Evolutionary conservation across 2,888 invertebrate species (phyloP).

Genomic region (Poecilobothrus nobilitatus): DNA sequence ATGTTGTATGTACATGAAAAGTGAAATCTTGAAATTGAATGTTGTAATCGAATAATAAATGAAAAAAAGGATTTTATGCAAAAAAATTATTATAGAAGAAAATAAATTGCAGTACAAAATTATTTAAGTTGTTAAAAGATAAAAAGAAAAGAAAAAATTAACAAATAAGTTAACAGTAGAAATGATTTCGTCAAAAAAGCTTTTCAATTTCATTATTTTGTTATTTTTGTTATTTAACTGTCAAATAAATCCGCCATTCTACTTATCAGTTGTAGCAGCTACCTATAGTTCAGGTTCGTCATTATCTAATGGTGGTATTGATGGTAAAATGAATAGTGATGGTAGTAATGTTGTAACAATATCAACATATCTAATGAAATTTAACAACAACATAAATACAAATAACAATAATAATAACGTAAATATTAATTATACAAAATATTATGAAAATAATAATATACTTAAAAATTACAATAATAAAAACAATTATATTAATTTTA

Average conservation of each 20-base stretch:
- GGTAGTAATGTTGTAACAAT: neutral
- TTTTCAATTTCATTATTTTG: neutral
- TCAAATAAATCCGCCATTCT: neutral
- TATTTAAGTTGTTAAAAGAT: neutral
- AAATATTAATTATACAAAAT: conserved; percentile 2
- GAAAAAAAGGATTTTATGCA: too few species aligned
- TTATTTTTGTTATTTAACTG: neutral
- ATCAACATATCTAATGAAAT: neutral
- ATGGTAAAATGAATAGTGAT: too few species aligned
- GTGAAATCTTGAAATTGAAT: too few species aligned
- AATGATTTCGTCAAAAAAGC: neutral
- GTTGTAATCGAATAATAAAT: too few species aligned
- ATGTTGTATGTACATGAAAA: too few species aligned
- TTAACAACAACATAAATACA: neutral
- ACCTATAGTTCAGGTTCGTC: neutral
- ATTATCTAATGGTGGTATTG: neutral
- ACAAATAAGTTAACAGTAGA: neutral
- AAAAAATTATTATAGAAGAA: too few species aligned
- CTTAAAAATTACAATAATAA: neutral
- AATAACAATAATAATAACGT: conserved; percentile 5
- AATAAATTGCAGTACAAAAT: neutral
- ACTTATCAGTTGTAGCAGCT: neutral
- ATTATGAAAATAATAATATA: neutral
- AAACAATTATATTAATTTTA: conserved; percentile 18
- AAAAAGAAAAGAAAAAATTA: neutral